phyloP scores from a whole-genome alignment of 2,797 vertebrate species.

The Sciaenops ocellatus region DNA sequence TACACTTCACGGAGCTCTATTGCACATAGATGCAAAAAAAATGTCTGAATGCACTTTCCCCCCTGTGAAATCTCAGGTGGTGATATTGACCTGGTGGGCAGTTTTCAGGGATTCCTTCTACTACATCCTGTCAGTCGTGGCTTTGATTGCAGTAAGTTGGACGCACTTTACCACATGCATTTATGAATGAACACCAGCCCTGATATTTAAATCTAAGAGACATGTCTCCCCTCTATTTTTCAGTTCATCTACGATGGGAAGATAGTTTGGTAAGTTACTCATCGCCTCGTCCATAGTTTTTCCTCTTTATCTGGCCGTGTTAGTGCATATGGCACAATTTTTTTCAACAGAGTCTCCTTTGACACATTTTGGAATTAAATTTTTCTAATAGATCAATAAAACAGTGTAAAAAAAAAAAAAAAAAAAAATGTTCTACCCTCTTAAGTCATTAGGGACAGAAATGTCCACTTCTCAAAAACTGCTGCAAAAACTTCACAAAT shows the following conservation, averaged over 20 bases:
- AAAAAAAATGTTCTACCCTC: no score
- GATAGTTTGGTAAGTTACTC: slow-evolving; percentile 86
- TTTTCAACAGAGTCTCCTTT: no score
- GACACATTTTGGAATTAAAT: no score
- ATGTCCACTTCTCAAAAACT: no score
- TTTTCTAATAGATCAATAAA: no score
- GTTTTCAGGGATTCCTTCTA: slow-evolving; percentile 96
- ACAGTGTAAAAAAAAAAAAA: no score
- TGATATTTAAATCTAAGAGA: neutral
- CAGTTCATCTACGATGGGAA: slow-evolving; percentile 87
- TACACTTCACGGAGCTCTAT: neutral
- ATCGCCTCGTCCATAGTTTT: neutral
- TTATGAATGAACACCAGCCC: neutral
- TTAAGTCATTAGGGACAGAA: no score
- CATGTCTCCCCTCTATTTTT: slow-evolving; percentile 2
- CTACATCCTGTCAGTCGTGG: slow-evolving; percentile 93
- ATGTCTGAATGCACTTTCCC: neutral
- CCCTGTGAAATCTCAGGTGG: slow-evolving; percentile 86
- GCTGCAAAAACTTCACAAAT: no score
- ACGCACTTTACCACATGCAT: neutral
- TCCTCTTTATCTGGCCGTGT: no score
- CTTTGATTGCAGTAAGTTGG: slow-evolving; percentile 94
- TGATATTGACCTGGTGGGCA: slow-evolving; percentile 94
- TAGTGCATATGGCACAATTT: no score
- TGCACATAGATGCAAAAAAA: no score